Percentiles rank a stretch among this genome's conserved stretches.
Evolutionary conservation across 2,113 vertebrate species (phyloP).

Genomic region (Lasiurus cinereus): DNA sequence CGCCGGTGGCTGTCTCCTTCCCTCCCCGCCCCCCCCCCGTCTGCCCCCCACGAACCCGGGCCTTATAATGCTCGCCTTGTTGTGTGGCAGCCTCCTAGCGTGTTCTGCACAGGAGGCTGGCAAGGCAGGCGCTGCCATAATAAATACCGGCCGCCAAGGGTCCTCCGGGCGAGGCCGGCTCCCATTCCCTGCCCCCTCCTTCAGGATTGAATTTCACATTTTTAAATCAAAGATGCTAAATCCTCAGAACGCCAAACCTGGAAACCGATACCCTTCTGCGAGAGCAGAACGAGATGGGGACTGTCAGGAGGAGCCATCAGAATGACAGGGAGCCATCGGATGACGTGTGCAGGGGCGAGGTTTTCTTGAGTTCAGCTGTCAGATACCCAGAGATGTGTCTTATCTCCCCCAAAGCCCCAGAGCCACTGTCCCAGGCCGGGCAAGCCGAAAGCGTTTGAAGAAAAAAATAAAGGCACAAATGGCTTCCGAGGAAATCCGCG

Average conservation of each 20-base stretch:
- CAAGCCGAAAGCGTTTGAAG: slow-evolving; percentile 75
- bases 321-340: slow-evolving; percentile 67
- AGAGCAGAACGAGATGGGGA: slow-evolving; percentile 69
- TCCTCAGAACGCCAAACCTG: slow-evolving; percentile 69
- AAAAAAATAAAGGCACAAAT: slow-evolving; percentile 79
- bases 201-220: slow-evolving; percentile 81
- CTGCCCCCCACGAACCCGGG: rapidly evolving
- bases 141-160: slow-evolving; percentile 86
- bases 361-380: slow-evolving; percentile 66
- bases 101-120: slow-evolving; percentile 83
- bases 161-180: slow-evolving; percentile 75
- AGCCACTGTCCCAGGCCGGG: slow-evolving; percentile 54
- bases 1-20: slow-evolving; percentile 58
- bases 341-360: background rate
- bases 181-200: slow-evolving; percentile 65
- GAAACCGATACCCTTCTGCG: slow-evolving; percentile 67
- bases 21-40: background rate
- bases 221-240: slow-evolving; percentile 78
- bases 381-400: slow-evolving; percentile 23
- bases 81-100: slow-evolving; percentile 80
- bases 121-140: slow-evolving; percentile 86
- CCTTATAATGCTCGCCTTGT: slow-evolving; percentile 85
- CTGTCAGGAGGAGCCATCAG: slow-evolving; percentile 46
- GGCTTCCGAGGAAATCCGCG: slow-evolving; percentile 59
- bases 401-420: slow-evolving; percentile 61